A percentile compares a stretch with the other conserved stretches of the same genome.
phyloP scores from a whole-genome alignment of 2,797 vertebrate species.

The Borostomias antarcticus region DNA sequence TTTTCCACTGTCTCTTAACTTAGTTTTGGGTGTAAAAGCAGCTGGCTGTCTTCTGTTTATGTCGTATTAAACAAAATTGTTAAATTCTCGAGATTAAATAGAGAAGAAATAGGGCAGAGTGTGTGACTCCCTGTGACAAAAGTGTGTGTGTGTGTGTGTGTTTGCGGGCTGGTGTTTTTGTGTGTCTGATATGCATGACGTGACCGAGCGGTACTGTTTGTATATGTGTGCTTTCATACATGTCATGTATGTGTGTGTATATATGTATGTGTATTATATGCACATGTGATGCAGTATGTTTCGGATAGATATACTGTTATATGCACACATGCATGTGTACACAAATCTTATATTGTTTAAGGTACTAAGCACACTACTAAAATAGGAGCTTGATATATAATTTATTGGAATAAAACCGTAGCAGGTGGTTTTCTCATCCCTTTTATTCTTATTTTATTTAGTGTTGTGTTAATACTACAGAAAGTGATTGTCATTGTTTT shows the following conservation, averaged over 20 bases:
- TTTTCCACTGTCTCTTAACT: constrained; percentile 8
- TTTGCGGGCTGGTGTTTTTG: too few species aligned
- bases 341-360: constrained; percentile 85
- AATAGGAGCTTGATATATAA: constrained; percentile 78
- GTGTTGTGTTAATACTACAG: constrained; percentile 69
- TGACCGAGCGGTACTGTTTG: constrained; percentile 62
- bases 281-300: constrained; percentile 32
- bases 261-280: constrained; percentile 61
- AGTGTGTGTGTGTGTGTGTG: constrained; percentile 25
- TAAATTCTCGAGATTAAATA: constrained; percentile 26
- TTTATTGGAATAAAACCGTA: constrained; percentile 72
- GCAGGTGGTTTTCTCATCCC: constrained; percentile 78
- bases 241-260: too few species aligned
- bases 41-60: constrained; percentile 48
- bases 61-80: constrained; percentile 24
- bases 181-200: constrained; percentile 66
- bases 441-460: constrained; percentile 75
- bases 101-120: not conserved
- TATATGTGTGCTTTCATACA: constrained; percentile 60
- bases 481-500: constrained; percentile 60
- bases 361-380: constrained; percentile 90
- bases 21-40: constrained; percentile 34
- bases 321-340: constrained; percentile 66
- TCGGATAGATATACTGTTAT: constrained; percentile 1
- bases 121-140: not conserved